phyloP scores from a whole-genome alignment of 30 jellyfish, hydroid and myxozoan genomes.

The Aurelia sp. region DNA sequence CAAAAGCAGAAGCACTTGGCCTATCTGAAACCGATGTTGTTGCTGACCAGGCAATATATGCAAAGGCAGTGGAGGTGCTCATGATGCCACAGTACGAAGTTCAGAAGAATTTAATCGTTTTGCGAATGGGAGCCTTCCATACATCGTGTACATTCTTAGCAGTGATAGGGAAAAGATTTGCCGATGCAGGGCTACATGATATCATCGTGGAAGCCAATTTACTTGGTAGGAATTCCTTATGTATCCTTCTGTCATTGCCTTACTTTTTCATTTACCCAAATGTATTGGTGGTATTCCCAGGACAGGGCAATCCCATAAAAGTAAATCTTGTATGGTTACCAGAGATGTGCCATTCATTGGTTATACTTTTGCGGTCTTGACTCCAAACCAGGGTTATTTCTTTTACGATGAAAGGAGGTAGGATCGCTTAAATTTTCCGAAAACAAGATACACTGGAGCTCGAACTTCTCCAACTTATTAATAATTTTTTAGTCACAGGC shows the following conservation, averaged over 20 bases:
- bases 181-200: conserved; percentile 74
- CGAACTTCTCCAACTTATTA: no score
- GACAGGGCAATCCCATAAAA: not conserved
- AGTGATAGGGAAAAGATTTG: conserved; percentile 57
- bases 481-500: conserved; percentile 6
- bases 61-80: conserved; percentile 68
- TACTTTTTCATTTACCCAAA: conserved; percentile 23
- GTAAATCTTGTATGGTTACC: conserved; percentile 13
- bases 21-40: no score
- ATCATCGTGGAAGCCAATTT: conserved; percentile 59
- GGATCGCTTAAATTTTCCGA: no score
- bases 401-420: no score
- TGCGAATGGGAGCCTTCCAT: conserved; percentile 75
- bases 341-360: conserved; percentile 39
- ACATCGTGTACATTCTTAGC: conserved; percentile 51
- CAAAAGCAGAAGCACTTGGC: conserved; percentile 61
- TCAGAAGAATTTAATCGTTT: conserved; percentile 54
- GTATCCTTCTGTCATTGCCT: conserved; percentile 14
- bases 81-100: conserved; percentile 41
- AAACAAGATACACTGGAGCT: no score
- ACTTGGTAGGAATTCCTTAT: conserved; percentile 34
- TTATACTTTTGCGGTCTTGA: not conserved
- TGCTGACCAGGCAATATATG: conserved; percentile 66
- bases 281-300: not conserved
- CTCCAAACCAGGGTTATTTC: conserved; percentile 9